Conservation (phyloP, 2,888 invertebrate genomes). For the Aphodius sticticus region DNA sequence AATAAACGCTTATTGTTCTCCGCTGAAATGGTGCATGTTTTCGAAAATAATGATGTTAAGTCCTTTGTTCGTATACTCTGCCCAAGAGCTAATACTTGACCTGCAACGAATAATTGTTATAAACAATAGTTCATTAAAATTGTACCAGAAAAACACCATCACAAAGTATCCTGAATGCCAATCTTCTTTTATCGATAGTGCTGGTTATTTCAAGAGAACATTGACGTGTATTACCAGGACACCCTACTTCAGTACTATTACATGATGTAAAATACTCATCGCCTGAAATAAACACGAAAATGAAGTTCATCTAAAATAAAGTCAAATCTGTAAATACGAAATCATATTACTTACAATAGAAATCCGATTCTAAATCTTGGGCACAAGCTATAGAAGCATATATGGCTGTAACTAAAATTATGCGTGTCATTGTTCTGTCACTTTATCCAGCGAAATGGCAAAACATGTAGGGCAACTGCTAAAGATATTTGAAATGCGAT, state of each 20-base stretch:
- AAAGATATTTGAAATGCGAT: background rate
- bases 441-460: background rate
- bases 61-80: background rate
- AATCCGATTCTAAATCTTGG: background rate
- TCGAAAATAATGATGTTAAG: background rate
- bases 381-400: background rate
- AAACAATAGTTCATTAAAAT: background rate
- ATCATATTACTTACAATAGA: background rate
- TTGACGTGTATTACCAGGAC: background rate
- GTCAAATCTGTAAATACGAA: too few relatives aligned
- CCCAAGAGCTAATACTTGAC: background rate
- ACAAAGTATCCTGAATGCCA: background rate
- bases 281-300: background rate
- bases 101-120: background rate
- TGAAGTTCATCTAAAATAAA: background rate
- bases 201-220: background rate
- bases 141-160: background rate
- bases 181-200: background rate
- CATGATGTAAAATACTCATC: background rate
- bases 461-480: background rate
- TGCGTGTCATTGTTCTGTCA: background rate
- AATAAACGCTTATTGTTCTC: background rate
- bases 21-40: background rate
- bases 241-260: background rate
- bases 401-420: background rate